phyloP scores from a whole-genome alignment of 1,140 invertebrate genomes.

The Zeugodacus cucurbitae region DNA sequence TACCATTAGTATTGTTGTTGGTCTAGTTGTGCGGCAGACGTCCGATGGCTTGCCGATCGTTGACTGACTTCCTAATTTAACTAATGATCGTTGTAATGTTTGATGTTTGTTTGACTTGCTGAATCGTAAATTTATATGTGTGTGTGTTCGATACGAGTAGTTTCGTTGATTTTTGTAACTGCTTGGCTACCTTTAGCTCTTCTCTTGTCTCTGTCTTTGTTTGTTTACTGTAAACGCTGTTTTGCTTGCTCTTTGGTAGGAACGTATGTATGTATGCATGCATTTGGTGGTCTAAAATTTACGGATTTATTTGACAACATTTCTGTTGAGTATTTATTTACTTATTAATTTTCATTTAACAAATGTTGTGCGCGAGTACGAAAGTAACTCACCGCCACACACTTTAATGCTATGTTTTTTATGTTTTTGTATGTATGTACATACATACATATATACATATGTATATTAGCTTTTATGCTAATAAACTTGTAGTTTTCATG shows the following conservation, averaged over 20 bases:
- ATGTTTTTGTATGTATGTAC: not conserved
- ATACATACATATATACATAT: not conserved
- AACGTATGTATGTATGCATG: not conserved
- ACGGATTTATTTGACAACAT: slow-evolving; percentile 42
- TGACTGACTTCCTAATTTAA: slow-evolving; percentile 41
- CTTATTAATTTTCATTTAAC: slow-evolving; percentile 44
- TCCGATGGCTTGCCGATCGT: not conserved
- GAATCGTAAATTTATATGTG: not conserved
- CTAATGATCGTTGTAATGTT: slow-evolving; percentile 45
- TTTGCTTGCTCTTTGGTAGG: not conserved
- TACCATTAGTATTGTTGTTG: not conserved
- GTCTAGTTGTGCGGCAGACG: not conserved
- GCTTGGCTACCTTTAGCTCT: not conserved
- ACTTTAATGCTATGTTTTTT: not conserved
- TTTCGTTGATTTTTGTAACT: not conserved
- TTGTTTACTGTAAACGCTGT: not conserved
- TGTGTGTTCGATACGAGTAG: slow-evolving; percentile 47
- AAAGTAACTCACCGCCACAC: not conserved
- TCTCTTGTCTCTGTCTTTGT: not conserved
- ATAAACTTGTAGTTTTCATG: not conserved
- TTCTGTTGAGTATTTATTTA: slow-evolving; percentile 39
- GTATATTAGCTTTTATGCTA: no score
- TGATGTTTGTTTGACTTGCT: slow-evolving; percentile 41
- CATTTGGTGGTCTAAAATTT: slow-evolving; percentile 39
- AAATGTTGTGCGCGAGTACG: not conserved